Evolutionary conservation across 2,113 vertebrate species (phyloP).

Genomic region (Microtus ochrogaster): DNA sequence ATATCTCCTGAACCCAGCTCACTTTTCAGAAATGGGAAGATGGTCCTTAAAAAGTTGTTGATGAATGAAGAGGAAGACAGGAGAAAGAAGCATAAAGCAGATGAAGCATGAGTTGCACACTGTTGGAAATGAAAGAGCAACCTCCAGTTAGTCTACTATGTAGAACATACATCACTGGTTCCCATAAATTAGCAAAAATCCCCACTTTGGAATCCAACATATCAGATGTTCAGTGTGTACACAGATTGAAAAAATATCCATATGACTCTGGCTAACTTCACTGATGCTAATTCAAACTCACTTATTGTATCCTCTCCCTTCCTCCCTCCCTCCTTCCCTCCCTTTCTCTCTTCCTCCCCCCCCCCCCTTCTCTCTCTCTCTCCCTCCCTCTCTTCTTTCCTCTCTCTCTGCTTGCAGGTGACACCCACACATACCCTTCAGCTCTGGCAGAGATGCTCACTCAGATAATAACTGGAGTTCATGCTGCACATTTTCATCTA

Average conservation of each 20-base stretch:
- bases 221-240: constrained; percentile 25
- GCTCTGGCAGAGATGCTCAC: constrained; percentile 83
- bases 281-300: constrained; percentile 34
- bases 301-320: constrained; percentile 46
- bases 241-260: constrained; percentile 36
- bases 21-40: background rate
- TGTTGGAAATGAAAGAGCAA: background rate
- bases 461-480: constrained; percentile 87
- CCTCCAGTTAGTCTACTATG: background rate
- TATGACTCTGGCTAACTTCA: background rate
- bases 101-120: background rate
- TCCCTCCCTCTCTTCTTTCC: constrained; percentile 23
- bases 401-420: constrained; percentile 78
- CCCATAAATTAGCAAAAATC: constrained; percentile 1
- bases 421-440: constrained; percentile 88
- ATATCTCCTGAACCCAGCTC: background rate
- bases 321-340: background rate
- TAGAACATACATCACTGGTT: background rate
- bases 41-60: background rate
- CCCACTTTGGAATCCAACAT: constrained; percentile 26
- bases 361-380: constrained; percentile 39
- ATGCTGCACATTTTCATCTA: constrained; percentile 84
- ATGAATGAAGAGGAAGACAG: background rate
- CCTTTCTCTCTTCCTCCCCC: constrained; percentile 56
- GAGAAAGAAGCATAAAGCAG: background rate